Evolutionary conservation across 2,113 vertebrate species (phyloP).

Genomic region (Mus musculus): DNA sequence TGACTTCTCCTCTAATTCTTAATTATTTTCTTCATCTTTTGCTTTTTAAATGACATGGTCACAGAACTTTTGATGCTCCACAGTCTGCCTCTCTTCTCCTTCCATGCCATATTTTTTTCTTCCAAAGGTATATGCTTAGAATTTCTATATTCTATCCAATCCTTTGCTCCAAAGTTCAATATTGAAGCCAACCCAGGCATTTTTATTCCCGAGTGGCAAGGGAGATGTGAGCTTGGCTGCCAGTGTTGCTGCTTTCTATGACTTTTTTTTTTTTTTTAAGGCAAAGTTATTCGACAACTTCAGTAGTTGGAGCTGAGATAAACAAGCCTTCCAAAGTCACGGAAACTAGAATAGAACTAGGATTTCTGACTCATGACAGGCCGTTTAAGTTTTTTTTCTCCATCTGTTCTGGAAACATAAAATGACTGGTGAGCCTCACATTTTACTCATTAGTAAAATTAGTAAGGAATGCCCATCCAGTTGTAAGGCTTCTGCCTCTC

Average conservation of each 20-base stretch:
- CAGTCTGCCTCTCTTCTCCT: neutral
- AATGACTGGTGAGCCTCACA: constrained; percentile 44
- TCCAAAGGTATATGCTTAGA: neutral
- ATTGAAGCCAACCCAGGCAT: constrained; percentile 15
- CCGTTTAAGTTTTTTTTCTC: constrained; percentile 65
- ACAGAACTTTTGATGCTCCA: neutral
- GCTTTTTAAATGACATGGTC: neutral
- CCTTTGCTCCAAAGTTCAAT: constrained; percentile 26
- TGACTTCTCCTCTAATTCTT: neutral
- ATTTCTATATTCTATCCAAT: neutral
- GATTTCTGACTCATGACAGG: constrained; percentile 77
- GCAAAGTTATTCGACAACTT: constrained; percentile 72
- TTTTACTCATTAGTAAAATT: constrained; percentile 69
- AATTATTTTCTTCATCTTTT: constrained; percentile 24
- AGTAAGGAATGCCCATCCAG: constrained; percentile 52
- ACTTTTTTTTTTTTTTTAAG: constrained; percentile 45
- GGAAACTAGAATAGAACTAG: constrained; percentile 73
- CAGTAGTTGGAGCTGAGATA: constrained; percentile 69
- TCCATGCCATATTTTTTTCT: neutral
- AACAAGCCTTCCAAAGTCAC: constrained; percentile 73
- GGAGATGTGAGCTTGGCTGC: constrained; percentile 55
- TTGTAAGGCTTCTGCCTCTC: neutral
- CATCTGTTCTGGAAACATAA: constrained; percentile 75
- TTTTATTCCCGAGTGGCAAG: constrained; percentile 54
- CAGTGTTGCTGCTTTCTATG: constrained; percentile 46